Evolutionary conservation across 2,797 vertebrate genomes (phyloP).

Genomic region (Glossophaga mutica): DNA sequence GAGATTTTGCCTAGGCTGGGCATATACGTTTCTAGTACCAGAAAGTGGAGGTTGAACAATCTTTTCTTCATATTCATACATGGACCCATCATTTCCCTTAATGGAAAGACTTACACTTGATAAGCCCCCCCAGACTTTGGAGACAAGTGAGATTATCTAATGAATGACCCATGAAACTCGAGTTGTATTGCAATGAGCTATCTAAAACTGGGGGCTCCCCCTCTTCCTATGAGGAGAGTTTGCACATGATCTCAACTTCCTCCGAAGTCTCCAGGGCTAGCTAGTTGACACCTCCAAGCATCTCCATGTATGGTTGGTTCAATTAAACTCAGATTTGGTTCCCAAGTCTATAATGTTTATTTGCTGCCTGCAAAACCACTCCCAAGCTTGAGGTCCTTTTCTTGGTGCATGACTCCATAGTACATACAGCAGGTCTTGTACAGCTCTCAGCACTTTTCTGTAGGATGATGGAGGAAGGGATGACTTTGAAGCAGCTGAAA

Average conservation of each 20-base stretch:
- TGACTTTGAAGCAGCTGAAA: background rate
- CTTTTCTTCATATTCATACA: background rate
- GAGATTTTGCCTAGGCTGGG: background rate
- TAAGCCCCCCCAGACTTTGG: background rate
- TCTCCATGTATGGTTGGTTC: background rate
- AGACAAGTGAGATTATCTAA: background rate
- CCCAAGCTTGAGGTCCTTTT: background rate
- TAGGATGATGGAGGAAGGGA: background rate
- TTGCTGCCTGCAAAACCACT: background rate
- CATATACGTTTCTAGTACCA: background rate
- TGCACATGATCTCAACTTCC: background rate
- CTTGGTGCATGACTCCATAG: background rate
- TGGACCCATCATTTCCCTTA: background rate
- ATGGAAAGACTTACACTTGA: background rate
- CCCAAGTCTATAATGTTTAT: background rate
- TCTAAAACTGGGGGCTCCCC: background rate
- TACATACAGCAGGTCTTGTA: background rate
- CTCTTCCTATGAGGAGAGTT: background rate
- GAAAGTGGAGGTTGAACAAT: background rate
- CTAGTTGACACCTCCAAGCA: background rate
- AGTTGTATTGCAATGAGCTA: background rate
- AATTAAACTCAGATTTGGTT: background rate
- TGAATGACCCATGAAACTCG: background rate
- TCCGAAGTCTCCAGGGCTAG: background rate
- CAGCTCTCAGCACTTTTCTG: background rate